phyloP scores from a whole-genome alignment of 2,797 vertebrate species.

The Phylloscopus collybita region DNA sequence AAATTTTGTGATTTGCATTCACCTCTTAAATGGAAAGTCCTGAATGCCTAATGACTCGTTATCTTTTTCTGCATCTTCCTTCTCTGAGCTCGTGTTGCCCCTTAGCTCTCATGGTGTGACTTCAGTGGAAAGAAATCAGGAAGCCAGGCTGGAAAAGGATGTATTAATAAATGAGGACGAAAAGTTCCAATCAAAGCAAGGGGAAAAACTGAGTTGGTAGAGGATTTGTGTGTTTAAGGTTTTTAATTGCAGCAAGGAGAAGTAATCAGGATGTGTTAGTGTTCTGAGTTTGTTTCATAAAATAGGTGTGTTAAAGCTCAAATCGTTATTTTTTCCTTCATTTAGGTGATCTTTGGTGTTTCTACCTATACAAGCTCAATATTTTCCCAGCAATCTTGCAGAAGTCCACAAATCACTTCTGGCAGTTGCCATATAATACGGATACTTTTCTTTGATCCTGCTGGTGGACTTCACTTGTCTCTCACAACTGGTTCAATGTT shows the following conservation, averaged over 20 bases:
- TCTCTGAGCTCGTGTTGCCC: neutral
- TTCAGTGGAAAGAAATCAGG: neutral
- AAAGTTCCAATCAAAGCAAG: neutral
- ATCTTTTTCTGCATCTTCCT: neutral
- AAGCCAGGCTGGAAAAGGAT: neutral
- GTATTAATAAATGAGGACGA: neutral
- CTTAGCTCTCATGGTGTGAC: neutral
- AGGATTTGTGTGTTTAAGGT: neutral
- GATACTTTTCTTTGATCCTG: neutral
- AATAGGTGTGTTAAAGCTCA: neutral
- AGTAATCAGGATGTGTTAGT: neutral
- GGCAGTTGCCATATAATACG: neutral
- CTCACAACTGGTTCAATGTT: rapidly evolving
- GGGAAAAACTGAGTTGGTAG: neutral
- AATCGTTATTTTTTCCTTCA: neutral
- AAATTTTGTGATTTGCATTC: neutral
- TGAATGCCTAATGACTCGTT: neutral
- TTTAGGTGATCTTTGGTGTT: neutral
- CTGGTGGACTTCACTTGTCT: neutral
- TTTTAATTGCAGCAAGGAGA: neutral
- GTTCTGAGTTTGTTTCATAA: neutral
- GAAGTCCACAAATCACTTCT: neutral
- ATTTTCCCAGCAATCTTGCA: neutral
- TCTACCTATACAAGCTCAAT: neutral
- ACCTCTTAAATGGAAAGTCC: neutral